Base-by-base conservation (phyloP, 2,888 invertebrate genomes). In the Mamestra brassicae region DNA sequence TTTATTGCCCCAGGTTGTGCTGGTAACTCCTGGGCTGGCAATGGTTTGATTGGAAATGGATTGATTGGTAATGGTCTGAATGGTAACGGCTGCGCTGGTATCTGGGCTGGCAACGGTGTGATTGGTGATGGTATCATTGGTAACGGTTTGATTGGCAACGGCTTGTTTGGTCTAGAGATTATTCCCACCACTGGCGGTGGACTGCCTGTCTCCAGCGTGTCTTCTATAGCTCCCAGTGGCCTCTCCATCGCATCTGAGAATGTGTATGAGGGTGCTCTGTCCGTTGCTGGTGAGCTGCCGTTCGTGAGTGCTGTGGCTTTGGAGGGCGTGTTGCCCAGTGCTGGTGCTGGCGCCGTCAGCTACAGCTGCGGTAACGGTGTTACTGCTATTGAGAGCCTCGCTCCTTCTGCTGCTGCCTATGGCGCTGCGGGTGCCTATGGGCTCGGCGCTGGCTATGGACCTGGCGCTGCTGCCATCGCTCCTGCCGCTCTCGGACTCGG, bases 201-300 rank as follows among this genome's bases (percentile, higher is more conserved):
- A 13, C 50, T 50, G 50, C 50, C 50, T 50, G 50, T 50, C 50
- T 50, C 50, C 50, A 50, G 50, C 50, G 4, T 5, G 50, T 50
- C 50, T 15, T 1, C 15, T 15, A 58, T 73, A 8, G 61, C 66
- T 36, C 86, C 85, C 36, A 74, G 13, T 17, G 86, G 85, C 0
- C 62, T 86, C 52, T 77, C 83, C 13, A 61, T 87, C 34, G 58
- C 73, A 11, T 87, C 86, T 60, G 87, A 86, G 17, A 87, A 86
- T 50, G 71, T 70, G 34, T 86, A 42, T 45, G 86, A 86, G 36
- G 86, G 86, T 62, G n/a, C 55, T 36, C 63, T 86, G n/a, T 66
- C 72, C 15, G 78, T 78, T 4, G 68, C 69, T 60, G 87, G 83
- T 66, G 87, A 80, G 74, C 63, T 78, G 57, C 83, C 83, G 42